A percentile compares a stretch with the other conserved stretches of the same genome.
Conservation (phyloP, 2,113 vertebrate species). For the Austrofundulus limnaeus region DNA sequence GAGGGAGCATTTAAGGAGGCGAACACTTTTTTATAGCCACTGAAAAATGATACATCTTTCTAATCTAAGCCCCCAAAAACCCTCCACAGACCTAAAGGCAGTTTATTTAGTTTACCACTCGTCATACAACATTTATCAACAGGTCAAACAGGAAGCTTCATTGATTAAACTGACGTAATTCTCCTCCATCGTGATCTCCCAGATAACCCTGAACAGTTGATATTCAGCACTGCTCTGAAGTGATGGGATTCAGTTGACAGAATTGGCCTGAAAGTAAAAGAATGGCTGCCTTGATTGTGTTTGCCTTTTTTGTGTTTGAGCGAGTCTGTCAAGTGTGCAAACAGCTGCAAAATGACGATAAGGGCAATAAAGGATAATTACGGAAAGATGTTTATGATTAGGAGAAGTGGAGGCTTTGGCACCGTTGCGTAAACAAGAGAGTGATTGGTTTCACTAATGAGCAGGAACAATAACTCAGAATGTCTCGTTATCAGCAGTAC, state of each 20-base stretch:
- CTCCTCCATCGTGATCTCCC: conserved; percentile 20
- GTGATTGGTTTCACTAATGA: conserved; percentile 29
- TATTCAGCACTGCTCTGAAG: conserved; percentile 23
- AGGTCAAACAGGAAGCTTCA: conserved; percentile 10
- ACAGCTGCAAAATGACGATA: conserved; percentile 22
- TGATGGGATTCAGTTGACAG: conserved; percentile 25
- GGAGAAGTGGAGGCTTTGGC: conserved; percentile 19
- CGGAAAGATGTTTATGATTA: conserved; percentile 36
- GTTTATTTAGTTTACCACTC: conserved; percentile 32
- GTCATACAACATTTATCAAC: conserved; percentile 36
- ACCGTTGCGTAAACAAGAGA: conserved; percentile 8
- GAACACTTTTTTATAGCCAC: too few relatives aligned
- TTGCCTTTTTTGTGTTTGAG: not conserved
- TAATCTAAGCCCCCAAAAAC: not conserved
- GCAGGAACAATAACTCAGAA: conserved; percentile 9
- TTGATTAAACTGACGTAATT: conserved; percentile 49
- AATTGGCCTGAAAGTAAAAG: too few relatives aligned
- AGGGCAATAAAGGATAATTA: conserved; percentile 9
- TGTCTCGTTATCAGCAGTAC: conserved; percentile 25
- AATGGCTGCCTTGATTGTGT: conserved; percentile 19
- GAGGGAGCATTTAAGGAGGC: too few relatives aligned
- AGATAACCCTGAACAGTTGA: conserved; percentile 48
- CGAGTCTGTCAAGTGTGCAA: conserved; percentile 24
- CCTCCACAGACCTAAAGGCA: not conserved
- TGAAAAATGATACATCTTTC: too few relatives aligned